These are phyloP conservation scores for Conops quadrifasciatus DNA, from an alignment of 2,888 invertebrate species.

Conservation along the genomic window DNA sequence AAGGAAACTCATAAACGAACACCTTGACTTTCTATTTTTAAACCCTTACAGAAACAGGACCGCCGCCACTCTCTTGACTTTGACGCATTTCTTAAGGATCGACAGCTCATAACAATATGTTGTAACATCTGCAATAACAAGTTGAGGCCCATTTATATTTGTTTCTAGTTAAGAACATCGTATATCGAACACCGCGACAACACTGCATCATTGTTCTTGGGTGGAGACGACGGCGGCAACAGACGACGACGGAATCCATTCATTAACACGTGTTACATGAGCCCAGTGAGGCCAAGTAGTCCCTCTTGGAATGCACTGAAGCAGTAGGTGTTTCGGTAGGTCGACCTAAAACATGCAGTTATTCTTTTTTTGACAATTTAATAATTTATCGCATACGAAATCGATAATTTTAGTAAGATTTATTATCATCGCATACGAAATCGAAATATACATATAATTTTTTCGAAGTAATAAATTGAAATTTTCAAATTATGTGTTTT, in stretches of 20 bases:
- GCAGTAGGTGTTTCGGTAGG: conserved; percentile 20
- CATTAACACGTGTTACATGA: conserved; percentile 30
- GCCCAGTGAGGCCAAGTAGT: not conserved
- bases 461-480: too few species aligned
- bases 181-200: not conserved
- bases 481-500: too few species aligned
- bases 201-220: not conserved
- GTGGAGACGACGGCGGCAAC: not conserved
- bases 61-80: conserved; percentile 13
- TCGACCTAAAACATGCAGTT: conserved; percentile 23
- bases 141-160: conserved; percentile 28
- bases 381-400: not conserved
- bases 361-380: conserved; percentile 7
- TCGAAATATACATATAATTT: not conserved
- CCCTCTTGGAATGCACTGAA: not conserved
- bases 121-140: conserved; percentile 36
- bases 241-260: conserved; percentile 28
- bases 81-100: conserved; percentile 16
- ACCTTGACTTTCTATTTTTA: conserved; percentile 34
- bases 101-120: conserved; percentile 34
- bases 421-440: not conserved
- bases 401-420: not conserved
- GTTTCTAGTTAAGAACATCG: conserved; percentile 11
- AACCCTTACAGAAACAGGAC: conserved; percentile 22
- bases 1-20: conserved; percentile 13